These are phyloP conservation scores for Galemys pyrenaicus DNA, from an alignment of 2,113 vertebrate species.

Conservation along the genomic window DNA sequence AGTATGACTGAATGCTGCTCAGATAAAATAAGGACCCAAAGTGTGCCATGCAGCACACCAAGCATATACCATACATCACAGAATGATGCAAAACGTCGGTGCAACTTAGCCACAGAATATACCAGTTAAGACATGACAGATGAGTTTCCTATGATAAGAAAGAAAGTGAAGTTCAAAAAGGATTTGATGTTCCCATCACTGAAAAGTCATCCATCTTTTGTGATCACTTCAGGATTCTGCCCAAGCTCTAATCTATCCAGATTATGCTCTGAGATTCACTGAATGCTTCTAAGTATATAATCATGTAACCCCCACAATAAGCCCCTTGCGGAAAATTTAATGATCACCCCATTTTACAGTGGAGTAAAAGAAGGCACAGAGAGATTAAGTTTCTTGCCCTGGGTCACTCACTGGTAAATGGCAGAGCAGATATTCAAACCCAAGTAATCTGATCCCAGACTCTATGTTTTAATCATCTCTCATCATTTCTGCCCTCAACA, in stretches of 20 bases:
- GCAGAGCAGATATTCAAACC: background rate
- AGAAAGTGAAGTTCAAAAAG: background rate
- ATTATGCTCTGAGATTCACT: background rate
- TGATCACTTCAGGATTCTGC: background rate
- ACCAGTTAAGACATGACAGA: background rate
- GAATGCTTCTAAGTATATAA: background rate
- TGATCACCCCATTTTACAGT: background rate
- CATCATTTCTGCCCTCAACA: background rate
- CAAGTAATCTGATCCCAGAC: background rate
- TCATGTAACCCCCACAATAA: background rate
- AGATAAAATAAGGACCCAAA: background rate
- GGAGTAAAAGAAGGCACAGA: background rate
- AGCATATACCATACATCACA: background rate
- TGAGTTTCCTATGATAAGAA: background rate
- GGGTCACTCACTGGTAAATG: background rate
- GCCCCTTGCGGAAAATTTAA: background rate
- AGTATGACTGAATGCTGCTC: background rate
- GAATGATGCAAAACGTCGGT: background rate
- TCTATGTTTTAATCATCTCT: background rate
- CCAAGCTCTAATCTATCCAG: background rate
- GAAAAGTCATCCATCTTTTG: background rate
- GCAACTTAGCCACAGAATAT: background rate
- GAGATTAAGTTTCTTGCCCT: background rate
- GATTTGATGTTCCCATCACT: background rate
- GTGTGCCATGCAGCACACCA: background rate